Evolutionary conservation across 2,888 invertebrate genomes (phyloP).

Genomic region (Drosophila anomalata): DNA sequence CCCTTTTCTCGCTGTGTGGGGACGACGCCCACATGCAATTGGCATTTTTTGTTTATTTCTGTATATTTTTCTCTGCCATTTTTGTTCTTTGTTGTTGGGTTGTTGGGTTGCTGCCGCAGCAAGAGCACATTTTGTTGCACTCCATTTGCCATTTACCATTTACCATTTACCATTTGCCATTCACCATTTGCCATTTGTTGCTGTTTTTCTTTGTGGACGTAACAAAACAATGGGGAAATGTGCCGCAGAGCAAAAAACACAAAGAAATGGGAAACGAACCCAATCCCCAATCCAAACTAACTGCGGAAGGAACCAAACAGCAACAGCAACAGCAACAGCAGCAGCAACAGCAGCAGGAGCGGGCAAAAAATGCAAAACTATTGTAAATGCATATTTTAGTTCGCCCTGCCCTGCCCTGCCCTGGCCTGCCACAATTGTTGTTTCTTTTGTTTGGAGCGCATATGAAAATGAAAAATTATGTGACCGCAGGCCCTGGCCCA

Average conservation of each 20-base stretch:
- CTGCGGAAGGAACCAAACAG: conserved; percentile 24
- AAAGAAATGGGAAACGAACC: conserved; percentile 31
- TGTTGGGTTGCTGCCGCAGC: conserved; percentile 7
- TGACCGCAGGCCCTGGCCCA: conserved; percentile 64
- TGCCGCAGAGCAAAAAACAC: conserved; percentile 31
- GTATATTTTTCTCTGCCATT: conserved; percentile 14
- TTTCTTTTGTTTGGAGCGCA: conserved; percentile 38
- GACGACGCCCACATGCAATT: conserved; percentile 45
- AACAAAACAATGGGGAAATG: conserved; percentile 59
- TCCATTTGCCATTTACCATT: conserved; percentile 55
- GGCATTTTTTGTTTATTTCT: conserved; percentile 39
- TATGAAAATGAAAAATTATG: conserved; percentile 71
- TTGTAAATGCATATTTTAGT: conserved; percentile 62
- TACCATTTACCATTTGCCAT: conserved; percentile 60
- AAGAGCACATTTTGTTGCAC: conserved; percentile 27
- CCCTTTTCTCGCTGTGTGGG: conserved; percentile 13
- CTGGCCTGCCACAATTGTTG: conserved; percentile 14
- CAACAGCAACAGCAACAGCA: too few species aligned
- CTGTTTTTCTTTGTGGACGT: conserved; percentile 65
- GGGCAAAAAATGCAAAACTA: conserved; percentile 62
- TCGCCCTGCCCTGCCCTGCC: conserved; percentile 1
- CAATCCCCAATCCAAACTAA: conserved; percentile 16
- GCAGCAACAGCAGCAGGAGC: conserved; percentile 12
- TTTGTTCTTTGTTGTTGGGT: conserved; percentile 6
- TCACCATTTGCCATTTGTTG: conserved; percentile 67